Percentiles rank a stretch among this genome's conserved stretches.
These are phyloP conservation scores for Branchipolynoe longqiensis DNA, from an alignment of 2,888 invertebrate species.

Conservation along the genomic window DNA sequence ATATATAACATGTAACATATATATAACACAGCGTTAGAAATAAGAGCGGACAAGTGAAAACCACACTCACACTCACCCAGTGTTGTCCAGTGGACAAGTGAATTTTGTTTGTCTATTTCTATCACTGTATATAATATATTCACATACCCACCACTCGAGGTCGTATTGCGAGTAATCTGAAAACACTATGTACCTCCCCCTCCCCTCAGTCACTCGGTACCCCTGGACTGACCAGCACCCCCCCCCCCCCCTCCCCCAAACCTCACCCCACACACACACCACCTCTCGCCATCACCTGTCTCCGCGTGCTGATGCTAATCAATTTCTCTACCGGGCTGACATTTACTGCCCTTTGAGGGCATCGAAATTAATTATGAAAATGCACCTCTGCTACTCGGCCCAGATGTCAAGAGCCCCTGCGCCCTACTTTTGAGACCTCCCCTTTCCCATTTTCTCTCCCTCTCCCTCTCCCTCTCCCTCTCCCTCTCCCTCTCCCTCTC, in stretches of 20 bases:
- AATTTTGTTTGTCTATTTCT: too few relatives aligned
- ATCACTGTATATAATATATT: too few relatives aligned
- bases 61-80: too few relatives aligned
- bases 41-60: too few relatives aligned
- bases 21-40: too few relatives aligned
- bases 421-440: neutral
- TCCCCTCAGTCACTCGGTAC: too few relatives aligned
- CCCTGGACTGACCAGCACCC: too few relatives aligned
- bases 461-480: neutral
- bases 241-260: neutral
- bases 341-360: conserved; percentile 56
- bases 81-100: too few relatives aligned
- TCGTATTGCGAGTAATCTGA: too few relatives aligned
- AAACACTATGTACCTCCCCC: too few relatives aligned
- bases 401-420: conserved; percentile 45
- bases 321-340: conserved; percentile 31
- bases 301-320: conserved; percentile 43
- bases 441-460: neutral
- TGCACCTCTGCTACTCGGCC: conserved; percentile 35
- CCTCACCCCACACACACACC: neutral
- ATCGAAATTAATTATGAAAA: conserved; percentile 57
- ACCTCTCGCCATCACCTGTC: conserved; percentile 12
- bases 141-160: too few relatives aligned
- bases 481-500: neutral
- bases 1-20: too few relatives aligned